Evolutionary conservation across 2,797 vertebrate genomes (phyloP).

Genomic region (Mergus octosetaceus): DNA sequence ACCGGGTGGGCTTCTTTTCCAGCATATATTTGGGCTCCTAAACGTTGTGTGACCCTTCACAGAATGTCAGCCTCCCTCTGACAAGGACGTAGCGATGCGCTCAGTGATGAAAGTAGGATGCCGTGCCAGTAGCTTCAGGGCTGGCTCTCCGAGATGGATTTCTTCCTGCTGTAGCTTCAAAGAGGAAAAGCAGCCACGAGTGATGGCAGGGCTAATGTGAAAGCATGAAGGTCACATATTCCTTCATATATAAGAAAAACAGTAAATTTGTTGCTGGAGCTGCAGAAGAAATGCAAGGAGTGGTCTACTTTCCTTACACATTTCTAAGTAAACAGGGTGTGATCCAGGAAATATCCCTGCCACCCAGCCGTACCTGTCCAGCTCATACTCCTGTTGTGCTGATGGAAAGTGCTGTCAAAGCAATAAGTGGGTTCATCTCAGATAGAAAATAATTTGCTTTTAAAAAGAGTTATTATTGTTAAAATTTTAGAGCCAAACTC

Average conservation of each 20-base stretch:
- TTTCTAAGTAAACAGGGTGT: background rate
- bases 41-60: background rate
- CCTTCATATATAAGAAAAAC: slow-evolving; percentile 28
- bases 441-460: background rate
- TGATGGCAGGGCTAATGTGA: background rate
- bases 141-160: background rate
- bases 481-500: slow-evolving; percentile 3
- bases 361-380: background rate
- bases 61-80: slow-evolving; percentile 7
- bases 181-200: background rate
- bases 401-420: background rate
- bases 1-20: background rate
- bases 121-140: slow-evolving; percentile 43
- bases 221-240: slow-evolving; percentile 42
- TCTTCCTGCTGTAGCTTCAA: slow-evolving; percentile 14
- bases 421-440: background rate
- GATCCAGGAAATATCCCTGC: background rate
- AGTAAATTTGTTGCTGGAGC: background rate
- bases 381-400: background rate
- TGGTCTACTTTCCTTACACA: background rate
- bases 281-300: slow-evolving; percentile 17
- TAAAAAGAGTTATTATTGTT: background rate
- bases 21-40: background rate
- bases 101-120: slow-evolving; percentile 6
- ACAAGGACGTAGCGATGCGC: background rate